Evolutionary conservation across 2,888 invertebrate genomes (phyloP).

Genomic region (Drosophila antonietae): DNA sequence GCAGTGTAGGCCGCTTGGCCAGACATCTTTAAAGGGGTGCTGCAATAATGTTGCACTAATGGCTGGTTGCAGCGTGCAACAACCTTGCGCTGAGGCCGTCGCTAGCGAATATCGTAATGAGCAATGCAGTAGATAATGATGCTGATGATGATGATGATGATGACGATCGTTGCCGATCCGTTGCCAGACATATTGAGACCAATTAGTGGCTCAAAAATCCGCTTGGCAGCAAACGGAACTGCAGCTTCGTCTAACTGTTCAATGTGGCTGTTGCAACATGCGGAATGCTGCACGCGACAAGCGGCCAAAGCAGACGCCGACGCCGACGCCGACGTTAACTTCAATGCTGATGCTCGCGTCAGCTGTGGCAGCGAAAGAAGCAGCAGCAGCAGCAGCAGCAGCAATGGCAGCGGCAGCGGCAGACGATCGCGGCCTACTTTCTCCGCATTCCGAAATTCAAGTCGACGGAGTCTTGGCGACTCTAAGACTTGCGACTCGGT

Average conservation of each 20-base stretch:
- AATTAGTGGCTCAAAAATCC: conserved; percentile 82
- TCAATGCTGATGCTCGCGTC: conserved; percentile 5
- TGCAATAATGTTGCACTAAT: conserved; percentile 75
- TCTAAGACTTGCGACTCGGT: conserved; percentile 49
- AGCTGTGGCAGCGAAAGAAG: conserved; percentile 20
- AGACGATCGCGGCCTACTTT: conserved; percentile 84
- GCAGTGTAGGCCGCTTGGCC: not conserved
- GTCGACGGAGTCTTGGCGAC: conserved; percentile 43
- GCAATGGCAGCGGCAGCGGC: not conserved
- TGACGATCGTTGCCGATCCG: conserved; percentile 39
- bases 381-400: conserved; percentile 6
- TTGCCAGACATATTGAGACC: conserved; percentile 76
- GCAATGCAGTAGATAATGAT: conserved; percentile 20
- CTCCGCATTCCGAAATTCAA: conserved; percentile 83
- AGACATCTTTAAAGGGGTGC: conserved; percentile 15
- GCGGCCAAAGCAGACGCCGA: conserved; percentile 35
- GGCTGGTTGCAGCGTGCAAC: conserved; percentile 61
- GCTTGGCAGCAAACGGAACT: conserved; percentile 83
- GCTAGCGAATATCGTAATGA: conserved; percentile 2
- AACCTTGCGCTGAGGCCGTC: conserved; percentile 62
- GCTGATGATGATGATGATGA: conserved; percentile 24
- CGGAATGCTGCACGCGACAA: conserved; percentile 75
- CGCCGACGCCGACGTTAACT: conserved; percentile 18
- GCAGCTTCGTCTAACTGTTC: conserved; percentile 75
- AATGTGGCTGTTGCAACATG: conserved; percentile 53